phyloP scores from a whole-genome alignment of 92 coral and sea anemone genomes.

The Pocillopora grandis region DNA sequence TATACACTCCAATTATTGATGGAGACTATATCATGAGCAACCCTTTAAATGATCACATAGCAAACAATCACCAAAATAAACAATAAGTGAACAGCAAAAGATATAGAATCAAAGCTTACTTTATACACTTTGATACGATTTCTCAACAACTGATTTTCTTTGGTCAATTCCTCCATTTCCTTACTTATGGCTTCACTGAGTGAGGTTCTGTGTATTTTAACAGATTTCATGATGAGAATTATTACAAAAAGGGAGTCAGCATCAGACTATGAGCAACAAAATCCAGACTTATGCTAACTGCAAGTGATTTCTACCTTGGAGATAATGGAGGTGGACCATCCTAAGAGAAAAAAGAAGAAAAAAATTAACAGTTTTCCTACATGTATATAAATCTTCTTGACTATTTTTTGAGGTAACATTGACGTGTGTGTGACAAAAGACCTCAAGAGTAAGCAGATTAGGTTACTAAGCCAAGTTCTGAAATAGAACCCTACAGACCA shows the following conservation, averaged over 20 bases:
- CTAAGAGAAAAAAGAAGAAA: not conserved
- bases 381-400: not conserved
- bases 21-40: too few species aligned
- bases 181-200: constrained; percentile 30
- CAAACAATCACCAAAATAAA: too few species aligned
- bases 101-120: not conserved
- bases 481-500: too few species aligned
- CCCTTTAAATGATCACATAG: too few species aligned
- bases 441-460: too few species aligned
- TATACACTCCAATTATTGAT: too few species aligned
- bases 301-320: constrained; percentile 28
- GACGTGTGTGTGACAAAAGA: too few species aligned
- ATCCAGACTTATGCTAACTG: constrained; percentile 23
- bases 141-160: constrained; percentile 32
- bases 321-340: constrained; percentile 43
- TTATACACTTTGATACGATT: constrained; percentile 25
- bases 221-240: not conserved
- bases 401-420: too few species aligned
- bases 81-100: too few species aligned
- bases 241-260: not conserved
- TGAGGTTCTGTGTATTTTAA: not conserved
- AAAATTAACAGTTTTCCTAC: too few species aligned
- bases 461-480: too few species aligned
- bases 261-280: too few species aligned
- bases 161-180: constrained; percentile 37